A percentile compares a stretch with the other conserved stretches of the same genome.
Evolutionary conservation across 2,797 vertebrate species (phyloP).

Genomic region (Eospalax fontanierii): DNA sequence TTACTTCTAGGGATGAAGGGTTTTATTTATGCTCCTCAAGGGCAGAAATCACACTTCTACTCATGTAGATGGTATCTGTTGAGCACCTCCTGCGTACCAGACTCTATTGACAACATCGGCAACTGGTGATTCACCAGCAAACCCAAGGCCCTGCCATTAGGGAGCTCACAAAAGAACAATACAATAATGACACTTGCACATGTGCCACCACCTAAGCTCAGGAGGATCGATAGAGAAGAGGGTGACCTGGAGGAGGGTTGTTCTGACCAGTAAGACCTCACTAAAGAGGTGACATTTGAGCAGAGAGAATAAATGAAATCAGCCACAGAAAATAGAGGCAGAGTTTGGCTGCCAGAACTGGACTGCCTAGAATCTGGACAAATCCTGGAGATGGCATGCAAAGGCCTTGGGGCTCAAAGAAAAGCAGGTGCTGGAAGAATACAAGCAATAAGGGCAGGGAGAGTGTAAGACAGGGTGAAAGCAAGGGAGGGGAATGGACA

Average conservation of each 20-base stretch:
- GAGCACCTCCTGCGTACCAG: not conserved
- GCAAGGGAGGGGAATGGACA: not conserved
- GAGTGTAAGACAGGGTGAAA: not conserved
- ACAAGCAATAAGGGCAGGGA: not conserved
- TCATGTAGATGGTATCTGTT: not conserved
- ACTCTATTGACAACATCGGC: not conserved
- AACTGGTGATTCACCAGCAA: not conserved
- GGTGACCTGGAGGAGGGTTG: not conserved
- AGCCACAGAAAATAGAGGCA: not conserved
- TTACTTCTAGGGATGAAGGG: not conserved
- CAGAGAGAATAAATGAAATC: constrained; percentile 24
- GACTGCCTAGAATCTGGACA: not conserved
- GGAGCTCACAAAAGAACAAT: not conserved
- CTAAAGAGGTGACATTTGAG: not conserved
- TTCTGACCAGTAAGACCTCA: not conserved
- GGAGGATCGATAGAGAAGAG: not conserved
- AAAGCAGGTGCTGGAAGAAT: not conserved
- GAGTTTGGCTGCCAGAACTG: not conserved
- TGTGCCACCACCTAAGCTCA: not conserved
- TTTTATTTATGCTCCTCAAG: constrained; percentile 2
- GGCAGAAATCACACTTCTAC: not conserved
- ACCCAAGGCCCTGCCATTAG: not conserved
- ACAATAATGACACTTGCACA: not conserved
- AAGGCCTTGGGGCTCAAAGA: not conserved
- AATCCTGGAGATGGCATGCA: not conserved